Evolutionary conservation across 2,797 vertebrate genomes (phyloP), one percentile per base, ranked within the genome.

Genomic region (Distichodus sexfasciatus): DNA sequence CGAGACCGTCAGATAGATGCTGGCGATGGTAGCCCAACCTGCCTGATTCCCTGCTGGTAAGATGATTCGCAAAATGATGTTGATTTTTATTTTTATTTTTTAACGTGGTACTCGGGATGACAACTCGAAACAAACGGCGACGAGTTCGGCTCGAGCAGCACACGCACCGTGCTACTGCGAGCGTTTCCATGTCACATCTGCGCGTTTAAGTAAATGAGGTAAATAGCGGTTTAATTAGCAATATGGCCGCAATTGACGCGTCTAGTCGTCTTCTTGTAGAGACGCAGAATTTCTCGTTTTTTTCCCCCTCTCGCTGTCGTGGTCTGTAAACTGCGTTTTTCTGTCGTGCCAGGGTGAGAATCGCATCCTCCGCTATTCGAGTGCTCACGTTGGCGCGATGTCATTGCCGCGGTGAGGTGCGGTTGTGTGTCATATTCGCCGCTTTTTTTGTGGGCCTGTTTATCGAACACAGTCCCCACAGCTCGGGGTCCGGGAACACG

Each of bases 21-120:
- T 85, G 86, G 74, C 80, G 85, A 80, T 85, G 85, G 80, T 81
- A 84, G 84, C 84, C 84, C 87, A 88, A 77, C 85, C 88, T 89
- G 88, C 86, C 86, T 85, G 85, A 78, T 88, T 84, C 83, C 78
- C 76, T 85, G 80, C 78, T 81, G 81, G 82, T 88, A 82, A 84
- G 87, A 85, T 82, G 76, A 66, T 69, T 81, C 21, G 19, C 54
- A 21, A 55, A 67, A 36, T 29, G 61, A 62, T 58, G 4, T 72
- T 43, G 44, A n/a, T n/a, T n/a, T n/a, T n/a, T n/a, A n/a, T n/a
- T n/a, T n/a, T n/a, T n/a, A n/a, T n/a, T 4, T 33, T 33, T 33
- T 33, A 4, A 24, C 67, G 44, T 41, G 35, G n/a, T 41, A 36
- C 19, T 60, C 11, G 19, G 31, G 19, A 24, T 44, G 15, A 29